Base-by-base conservation (phyloP, 2,888 invertebrate genomes). In the Melipona bicolor region DNA sequence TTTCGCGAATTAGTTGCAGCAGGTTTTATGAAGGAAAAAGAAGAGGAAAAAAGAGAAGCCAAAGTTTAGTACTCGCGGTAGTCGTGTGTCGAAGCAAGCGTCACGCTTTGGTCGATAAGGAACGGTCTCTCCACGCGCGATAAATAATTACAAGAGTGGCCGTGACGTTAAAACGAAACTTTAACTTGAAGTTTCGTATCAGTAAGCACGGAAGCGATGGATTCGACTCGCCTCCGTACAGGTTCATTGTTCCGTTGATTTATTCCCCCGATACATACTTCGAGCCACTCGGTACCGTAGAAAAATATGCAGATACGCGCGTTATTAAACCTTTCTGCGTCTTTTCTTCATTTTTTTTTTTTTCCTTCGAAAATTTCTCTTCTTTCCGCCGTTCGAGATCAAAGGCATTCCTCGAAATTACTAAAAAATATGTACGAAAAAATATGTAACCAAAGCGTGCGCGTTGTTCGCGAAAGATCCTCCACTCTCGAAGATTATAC, bases 241-340 rank as follows among this genome's bases (percentile, higher is more conserved):
- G 71, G 50, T 71, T 61, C 82, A 65, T 76, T 71, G 76, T 83
- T 81, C 71, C 76, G 68, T 76, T 76, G 71, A 83, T 71, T 75
- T 70, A 64, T 59, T 74, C 52, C 59, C 27, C 36, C 9, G 36
- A 36, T 43, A 52, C 65, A 81, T 81, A 76, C 76, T 81, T 83
- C 76, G 67, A 70, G 65, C 52, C 52, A 74, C 24, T 70, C 27
- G 82, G 74, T 67, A 80, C 65, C 9, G 32, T 49, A 24, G 19
- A 62, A 61, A 72, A 43, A 52, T 1, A 36, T 43, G 43, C 11
- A 9, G 9, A 36, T 24, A 24, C 49, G n/a, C 43, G 43, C 9
- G 27, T 68, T 56, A 71, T 27, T 5, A 43, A 69, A n/a, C 19
- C 27, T 65, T 24, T 36, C 67, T 61, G 9, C 32, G 32, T n/a